Conservation (phyloP, 2,888 invertebrate species). For the Oscheius sp. region DNA sequence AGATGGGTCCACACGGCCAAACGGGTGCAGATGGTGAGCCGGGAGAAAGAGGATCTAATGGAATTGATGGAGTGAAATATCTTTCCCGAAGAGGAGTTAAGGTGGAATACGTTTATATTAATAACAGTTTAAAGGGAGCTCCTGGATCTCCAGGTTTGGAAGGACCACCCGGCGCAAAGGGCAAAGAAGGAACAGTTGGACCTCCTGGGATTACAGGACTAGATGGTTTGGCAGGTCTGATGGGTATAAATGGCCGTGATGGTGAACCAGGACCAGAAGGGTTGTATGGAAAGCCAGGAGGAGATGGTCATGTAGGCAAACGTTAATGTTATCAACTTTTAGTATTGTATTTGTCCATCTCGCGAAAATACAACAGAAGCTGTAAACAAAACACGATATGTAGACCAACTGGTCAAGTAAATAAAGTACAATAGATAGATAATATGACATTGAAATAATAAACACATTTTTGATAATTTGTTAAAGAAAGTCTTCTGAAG, state of each 20-base stretch:
- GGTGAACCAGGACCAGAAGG: conserved; percentile 35
- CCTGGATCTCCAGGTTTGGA: conserved; percentile 42
- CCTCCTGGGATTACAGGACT: conserved; percentile 16
- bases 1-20: conserved; percentile 40
- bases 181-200: conserved; percentile 23
- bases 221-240: conserved; percentile 15
- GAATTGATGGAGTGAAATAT: conserved; percentile 42
- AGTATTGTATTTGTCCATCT: conserved; percentile 43
- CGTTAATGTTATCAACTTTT: neutral
- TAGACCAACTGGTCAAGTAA: too few species aligned
- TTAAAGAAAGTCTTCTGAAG: too few species aligned
- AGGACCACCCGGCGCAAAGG: conserved; percentile 42
- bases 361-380: conserved; percentile 27
- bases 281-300: conserved; percentile 25
- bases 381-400: too few species aligned
- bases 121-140: conserved; percentile 32
- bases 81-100: conserved; percentile 40
- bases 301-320: conserved; percentile 34
- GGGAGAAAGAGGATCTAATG: conserved; percentile 42
- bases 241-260: conserved; percentile 1
- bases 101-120: neutral
- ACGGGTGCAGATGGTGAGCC: conserved; percentile 40
- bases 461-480: too few species aligned
- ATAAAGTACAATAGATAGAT: too few species aligned
- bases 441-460: too few species aligned